phyloP scores from a whole-genome alignment of 2,113 vertebrate species.

The Elaphurus davidianus region DNA sequence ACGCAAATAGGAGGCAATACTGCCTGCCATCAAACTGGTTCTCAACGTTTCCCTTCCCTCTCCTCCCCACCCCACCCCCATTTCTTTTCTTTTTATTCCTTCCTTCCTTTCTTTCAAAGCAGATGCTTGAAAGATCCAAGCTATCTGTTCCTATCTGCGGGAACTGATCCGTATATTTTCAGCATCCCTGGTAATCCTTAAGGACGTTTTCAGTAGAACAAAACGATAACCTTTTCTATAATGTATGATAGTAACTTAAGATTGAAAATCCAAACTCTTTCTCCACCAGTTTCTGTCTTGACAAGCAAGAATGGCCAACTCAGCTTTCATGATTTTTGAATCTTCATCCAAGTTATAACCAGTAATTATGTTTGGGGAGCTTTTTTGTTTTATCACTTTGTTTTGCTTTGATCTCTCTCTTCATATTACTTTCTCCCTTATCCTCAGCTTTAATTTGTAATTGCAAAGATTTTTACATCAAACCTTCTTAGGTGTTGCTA shows the following conservation, averaged over 20 bases:
- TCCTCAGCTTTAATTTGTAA: slow-evolving; percentile 54
- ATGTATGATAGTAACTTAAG: slow-evolving; percentile 62
- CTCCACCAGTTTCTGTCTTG: slow-evolving; percentile 73
- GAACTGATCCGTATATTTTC: slow-evolving; percentile 53
- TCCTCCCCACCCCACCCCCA: not conserved
- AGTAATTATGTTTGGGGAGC: slow-evolving; percentile 35
- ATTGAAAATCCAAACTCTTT: slow-evolving; percentile 74
- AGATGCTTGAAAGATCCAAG: slow-evolving; percentile 40
- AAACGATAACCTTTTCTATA: slow-evolving; percentile 74
- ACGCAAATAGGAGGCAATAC: slow-evolving; percentile 35
- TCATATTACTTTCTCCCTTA: slow-evolving; percentile 37
- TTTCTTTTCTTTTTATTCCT: not conserved
- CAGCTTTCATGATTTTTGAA: slow-evolving; percentile 62
- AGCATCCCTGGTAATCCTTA: slow-evolving; percentile 73
- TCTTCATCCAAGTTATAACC: slow-evolving; percentile 61
- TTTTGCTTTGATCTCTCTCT: not conserved
- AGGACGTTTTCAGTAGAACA: slow-evolving; percentile 62
- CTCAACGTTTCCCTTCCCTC: not conserved
- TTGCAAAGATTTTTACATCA: slow-evolving; percentile 52
- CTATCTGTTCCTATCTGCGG: slow-evolving; percentile 63
- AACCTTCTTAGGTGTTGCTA: slow-evolving; percentile 53
- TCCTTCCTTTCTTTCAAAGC: not conserved
- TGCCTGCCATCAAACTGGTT: slow-evolving; percentile 54
- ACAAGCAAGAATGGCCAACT: slow-evolving; percentile 68
- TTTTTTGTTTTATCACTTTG: not conserved